These are phyloP conservation scores for Dreissena rostriformis DNA, from an alignment of 1,140 invertebrate genomes.

Conservation along the genomic window DNA sequence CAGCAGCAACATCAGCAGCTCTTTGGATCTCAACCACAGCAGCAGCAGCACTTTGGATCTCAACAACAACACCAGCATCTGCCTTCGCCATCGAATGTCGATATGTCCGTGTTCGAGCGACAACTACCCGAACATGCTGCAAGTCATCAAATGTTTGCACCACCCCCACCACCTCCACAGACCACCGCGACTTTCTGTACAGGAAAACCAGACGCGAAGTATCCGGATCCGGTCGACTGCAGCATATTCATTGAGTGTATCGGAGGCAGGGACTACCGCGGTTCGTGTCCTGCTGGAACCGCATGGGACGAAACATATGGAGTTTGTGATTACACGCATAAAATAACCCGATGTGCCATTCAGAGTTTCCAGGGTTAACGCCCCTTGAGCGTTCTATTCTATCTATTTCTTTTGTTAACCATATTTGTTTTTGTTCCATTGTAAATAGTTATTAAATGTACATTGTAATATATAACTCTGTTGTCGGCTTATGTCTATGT, in stretches of 20 bases:
- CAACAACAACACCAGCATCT: not conserved
- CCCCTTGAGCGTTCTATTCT: too few relatives aligned
- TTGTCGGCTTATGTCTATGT: too few relatives aligned
- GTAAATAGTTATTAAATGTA: too few relatives aligned
- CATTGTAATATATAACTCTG: too few relatives aligned
- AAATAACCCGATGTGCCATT: constrained; percentile 21
- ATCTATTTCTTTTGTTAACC: too few relatives aligned
- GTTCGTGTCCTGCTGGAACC: constrained; percentile 34
- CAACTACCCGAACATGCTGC: not conserved
- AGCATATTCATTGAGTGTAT: constrained; percentile 50
- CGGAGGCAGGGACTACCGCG: constrained; percentile 19
- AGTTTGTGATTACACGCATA: constrained; percentile 48
- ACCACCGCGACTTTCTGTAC: constrained; percentile 19
- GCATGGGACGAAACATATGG: constrained; percentile 5
- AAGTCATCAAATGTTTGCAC: not conserved
- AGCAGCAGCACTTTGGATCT: not conserved
- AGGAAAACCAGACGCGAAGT: constrained; percentile 40
- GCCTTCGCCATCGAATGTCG: not conserved
- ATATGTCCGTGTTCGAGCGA: too few relatives aligned
- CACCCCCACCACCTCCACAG: not conserved
- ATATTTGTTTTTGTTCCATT: too few relatives aligned
- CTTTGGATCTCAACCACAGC: not conserved
- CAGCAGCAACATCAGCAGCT: not conserved
- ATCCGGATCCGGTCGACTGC: constrained; percentile 40
- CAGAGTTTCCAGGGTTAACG: not conserved